phyloP scores from a whole-genome alignment of 2,888 invertebrate species.

The Macrosoma leucophasiata region DNA sequence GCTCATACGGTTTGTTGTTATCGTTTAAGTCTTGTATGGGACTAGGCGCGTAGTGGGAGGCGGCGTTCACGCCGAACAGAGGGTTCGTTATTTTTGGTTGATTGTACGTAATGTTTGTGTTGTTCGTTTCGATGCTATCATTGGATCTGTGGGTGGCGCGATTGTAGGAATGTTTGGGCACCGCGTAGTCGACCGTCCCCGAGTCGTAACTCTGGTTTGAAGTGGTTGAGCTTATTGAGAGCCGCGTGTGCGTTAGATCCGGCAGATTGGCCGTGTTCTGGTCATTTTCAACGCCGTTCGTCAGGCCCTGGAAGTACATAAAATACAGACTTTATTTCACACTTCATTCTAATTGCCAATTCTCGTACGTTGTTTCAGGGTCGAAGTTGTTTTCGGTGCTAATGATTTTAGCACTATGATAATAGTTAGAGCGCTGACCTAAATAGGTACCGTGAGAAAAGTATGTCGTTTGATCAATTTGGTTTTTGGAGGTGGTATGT shows the following conservation, averaged over 20 bases:
- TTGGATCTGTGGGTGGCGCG: slow-evolving; percentile 38
- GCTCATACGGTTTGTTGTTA: slow-evolving; percentile 52
- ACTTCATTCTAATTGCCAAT: no score
- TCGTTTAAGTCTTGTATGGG: slow-evolving; percentile 33
- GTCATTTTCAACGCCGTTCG: slow-evolving; percentile 67
- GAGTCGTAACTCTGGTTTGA: slow-evolving; percentile 69
- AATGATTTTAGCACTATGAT: no score
- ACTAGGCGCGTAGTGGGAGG: slow-evolving; percentile 64
- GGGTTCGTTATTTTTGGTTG: slow-evolving; percentile 61
- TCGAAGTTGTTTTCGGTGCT: no score
- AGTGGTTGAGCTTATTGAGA: slow-evolving; percentile 61
- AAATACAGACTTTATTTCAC: not conserved
- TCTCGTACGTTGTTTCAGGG: no score
- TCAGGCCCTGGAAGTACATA: slow-evolving; percentile 56
- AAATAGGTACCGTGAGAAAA: no score
- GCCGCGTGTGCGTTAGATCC: slow-evolving; percentile 56
- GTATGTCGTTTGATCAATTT: no score
- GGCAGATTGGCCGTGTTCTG: slow-evolving; percentile 59
- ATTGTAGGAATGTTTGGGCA: slow-evolving; percentile 55
- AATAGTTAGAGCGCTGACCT: no score
- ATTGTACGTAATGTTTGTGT: slow-evolving; percentile 34
- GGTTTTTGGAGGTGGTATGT: no score
- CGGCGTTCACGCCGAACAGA: slow-evolving; percentile 67
- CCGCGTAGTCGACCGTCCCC: slow-evolving; percentile 53
- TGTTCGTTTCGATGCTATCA: slow-evolving; percentile 44